A percentile compares a stretch with the other conserved stretches of the same genome.
Conservation (phyloP, 2,888 invertebrate genomes). For the Eugnorisma glareosa region DNA sequence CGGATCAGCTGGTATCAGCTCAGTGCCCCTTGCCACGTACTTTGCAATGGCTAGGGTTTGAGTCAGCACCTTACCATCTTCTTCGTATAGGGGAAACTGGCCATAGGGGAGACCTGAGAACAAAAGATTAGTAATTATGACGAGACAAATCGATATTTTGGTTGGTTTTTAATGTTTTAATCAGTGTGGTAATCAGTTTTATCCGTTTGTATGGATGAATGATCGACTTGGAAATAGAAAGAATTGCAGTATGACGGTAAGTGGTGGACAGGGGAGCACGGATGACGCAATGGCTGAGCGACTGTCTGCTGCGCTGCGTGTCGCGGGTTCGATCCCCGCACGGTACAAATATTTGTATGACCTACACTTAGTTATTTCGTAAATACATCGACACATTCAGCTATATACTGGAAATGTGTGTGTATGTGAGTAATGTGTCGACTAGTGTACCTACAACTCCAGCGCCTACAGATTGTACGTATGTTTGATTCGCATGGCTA, state of each 20-base stretch:
- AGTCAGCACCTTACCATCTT: conserved; percentile 75
- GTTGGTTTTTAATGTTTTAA: neutral
- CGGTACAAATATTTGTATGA: too few relatives aligned
- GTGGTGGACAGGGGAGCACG: too few relatives aligned
- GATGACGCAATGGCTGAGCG: too few relatives aligned
- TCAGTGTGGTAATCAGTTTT: neutral
- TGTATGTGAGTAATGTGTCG: too few relatives aligned
- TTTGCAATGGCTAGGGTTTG: conserved; percentile 88
- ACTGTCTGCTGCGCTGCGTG: too few relatives aligned
- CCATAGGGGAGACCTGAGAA: conserved; percentile 75
- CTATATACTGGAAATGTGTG: too few relatives aligned
- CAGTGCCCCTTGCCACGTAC: conserved; percentile 86
- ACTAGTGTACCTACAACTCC: neutral
- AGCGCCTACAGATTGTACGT: neutral
- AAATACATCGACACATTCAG: too few relatives aligned
- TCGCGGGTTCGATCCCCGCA: too few relatives aligned
- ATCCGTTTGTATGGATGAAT: neutral
- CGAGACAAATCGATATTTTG: neutral
- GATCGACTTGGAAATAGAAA: too few relatives aligned
- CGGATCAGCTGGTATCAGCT: conserved; percentile 87
- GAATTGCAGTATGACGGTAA: too few relatives aligned
- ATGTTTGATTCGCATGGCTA: neutral
- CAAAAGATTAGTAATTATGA: neutral
- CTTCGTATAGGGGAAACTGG: conserved; percentile 82
- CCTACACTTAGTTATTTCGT: too few relatives aligned